A percentile compares a stretch with the other conserved stretches of the same genome.
Conservation (phyloP, 1,140 invertebrate genomes). For the Cotesia typhae region DNA sequence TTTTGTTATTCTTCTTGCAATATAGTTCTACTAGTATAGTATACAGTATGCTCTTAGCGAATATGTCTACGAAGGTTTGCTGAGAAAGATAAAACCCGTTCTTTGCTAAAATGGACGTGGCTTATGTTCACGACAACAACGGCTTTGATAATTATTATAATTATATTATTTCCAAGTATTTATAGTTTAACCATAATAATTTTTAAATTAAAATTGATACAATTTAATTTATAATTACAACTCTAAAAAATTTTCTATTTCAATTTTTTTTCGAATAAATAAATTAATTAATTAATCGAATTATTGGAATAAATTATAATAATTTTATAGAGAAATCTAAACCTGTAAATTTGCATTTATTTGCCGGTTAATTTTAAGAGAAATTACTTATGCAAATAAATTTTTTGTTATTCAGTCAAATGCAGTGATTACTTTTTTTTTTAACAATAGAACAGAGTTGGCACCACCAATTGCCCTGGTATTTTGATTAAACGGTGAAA, state of each 20-base stretch:
- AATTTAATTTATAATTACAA: neutral
- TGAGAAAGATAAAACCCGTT: slow-evolving; percentile 20
- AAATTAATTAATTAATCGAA: neutral
- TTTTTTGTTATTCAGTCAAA: too few relatives aligned
- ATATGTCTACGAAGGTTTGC: slow-evolving; percentile 15
- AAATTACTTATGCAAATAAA: too few relatives aligned
- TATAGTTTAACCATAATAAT: neutral
- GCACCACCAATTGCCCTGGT: neutral
- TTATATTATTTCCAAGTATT: slow-evolving; percentile 7
- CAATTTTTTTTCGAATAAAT: neutral
- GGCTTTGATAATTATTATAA: neutral
- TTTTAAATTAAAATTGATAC: neutral
- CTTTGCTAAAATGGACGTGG: slow-evolving; percentile 36
- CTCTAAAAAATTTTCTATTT: neutral
- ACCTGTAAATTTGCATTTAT: too few relatives aligned
- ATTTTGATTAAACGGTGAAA: neutral
- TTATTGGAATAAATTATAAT: slow-evolving; percentile 1
- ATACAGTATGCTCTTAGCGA: neutral
- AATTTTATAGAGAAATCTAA: slow-evolving; percentile 4
- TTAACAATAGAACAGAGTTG: too few relatives aligned
- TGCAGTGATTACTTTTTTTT: too few relatives aligned
- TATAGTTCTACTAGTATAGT: too few relatives aligned
- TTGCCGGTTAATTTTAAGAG: too few relatives aligned
- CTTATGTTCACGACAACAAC: slow-evolving; percentile 32
- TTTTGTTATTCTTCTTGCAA: too few relatives aligned